phyloP scores from a whole-genome alignment of 2,113 vertebrate species.

The Callipepla squamata region DNA sequence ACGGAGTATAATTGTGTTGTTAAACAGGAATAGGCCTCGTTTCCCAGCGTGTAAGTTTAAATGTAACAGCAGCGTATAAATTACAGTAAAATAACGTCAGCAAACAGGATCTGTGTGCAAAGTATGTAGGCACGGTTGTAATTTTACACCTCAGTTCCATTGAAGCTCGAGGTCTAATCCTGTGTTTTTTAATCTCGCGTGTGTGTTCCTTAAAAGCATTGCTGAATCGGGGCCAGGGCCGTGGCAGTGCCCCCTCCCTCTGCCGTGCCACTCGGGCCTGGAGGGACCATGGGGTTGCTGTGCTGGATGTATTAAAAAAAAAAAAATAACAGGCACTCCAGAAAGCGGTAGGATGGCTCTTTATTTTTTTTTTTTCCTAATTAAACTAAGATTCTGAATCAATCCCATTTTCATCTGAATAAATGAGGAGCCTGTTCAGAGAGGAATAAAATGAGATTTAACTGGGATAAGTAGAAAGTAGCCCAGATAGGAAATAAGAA shows the following conservation, averaged over 20 bases:
- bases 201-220: slow-evolving; percentile 54
- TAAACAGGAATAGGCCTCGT: slow-evolving; percentile 41
- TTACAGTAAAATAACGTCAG: slow-evolving; percentile 51
- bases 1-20: slow-evolving; percentile 1
- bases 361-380: slow-evolving; percentile 26
- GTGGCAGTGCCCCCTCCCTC: slow-evolving; percentile 26
- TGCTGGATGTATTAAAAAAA: slow-evolving; percentile 65
- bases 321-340: not conserved
- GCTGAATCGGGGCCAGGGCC: slow-evolving; percentile 46
- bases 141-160: not conserved
- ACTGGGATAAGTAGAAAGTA: slow-evolving; percentile 66
- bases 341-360: not conserved
- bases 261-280: slow-evolving; percentile 39
- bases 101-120: slow-evolving; percentile 52
- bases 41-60: slow-evolving; percentile 39
- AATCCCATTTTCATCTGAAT: slow-evolving; percentile 75
- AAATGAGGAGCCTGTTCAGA: slow-evolving; percentile 73
- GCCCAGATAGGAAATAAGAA: slow-evolving; percentile 63
- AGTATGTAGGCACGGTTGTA: not conserved
- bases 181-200: slow-evolving; percentile 29
- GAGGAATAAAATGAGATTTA: slow-evolving; percentile 76
- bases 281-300: slow-evolving; percentile 59
- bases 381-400: slow-evolving; percentile 72
- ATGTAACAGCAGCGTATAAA: slow-evolving; percentile 66
- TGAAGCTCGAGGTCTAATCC: slow-evolving; percentile 50